Evolutionary conservation across 2,113 vertebrate species (phyloP), one percentile per base, ranked within the genome.

Genomic region (Coptodon rendalli): DNA sequence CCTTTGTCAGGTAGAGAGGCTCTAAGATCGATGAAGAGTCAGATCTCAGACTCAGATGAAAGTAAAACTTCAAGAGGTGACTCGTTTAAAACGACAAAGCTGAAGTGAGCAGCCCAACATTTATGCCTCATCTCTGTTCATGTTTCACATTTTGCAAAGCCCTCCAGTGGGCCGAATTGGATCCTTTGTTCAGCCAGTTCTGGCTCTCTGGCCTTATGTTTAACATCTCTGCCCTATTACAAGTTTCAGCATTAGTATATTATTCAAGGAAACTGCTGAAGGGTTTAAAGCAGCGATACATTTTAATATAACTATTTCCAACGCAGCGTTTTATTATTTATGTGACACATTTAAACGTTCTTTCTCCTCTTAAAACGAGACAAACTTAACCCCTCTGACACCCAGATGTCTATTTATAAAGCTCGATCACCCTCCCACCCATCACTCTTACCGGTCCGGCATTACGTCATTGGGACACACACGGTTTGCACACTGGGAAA

Each of bases 381-480:
- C 16, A 1, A 61, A 36, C 14, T 10, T 11, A 40, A 66, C 52
- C 52, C 61, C 14, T 6, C 16, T 82, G 73, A 87, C 76, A 66
- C 24, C 38, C 61, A 38, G 2, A 56, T 80, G 31, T 83, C 82
- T 92, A 81, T 86, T 85, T 73, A 73, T 73, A 27, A 48, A 27
- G 68, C 53, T 61, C 27, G 40, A 50, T 38, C 13, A 19, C 48
- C 10, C 48, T 7, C 45, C 43, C 31, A 6, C 3, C 54, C 31
- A 4, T 9, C 36, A 17, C 16, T 54, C 10, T 43, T 27, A 81
- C 81, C 86, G 17, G 14, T 40, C 82, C 16, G 1, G 43, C 89
- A 94, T 95, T 89, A 94, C 95, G 92, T 95, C 95, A 94, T 85
- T 5, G 61, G 43, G 34, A 86, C 24, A 45, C 31, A 48, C 36